Conservation (phyloP, 1,140 invertebrate species). For the Bactericera cockerelli region DNA sequence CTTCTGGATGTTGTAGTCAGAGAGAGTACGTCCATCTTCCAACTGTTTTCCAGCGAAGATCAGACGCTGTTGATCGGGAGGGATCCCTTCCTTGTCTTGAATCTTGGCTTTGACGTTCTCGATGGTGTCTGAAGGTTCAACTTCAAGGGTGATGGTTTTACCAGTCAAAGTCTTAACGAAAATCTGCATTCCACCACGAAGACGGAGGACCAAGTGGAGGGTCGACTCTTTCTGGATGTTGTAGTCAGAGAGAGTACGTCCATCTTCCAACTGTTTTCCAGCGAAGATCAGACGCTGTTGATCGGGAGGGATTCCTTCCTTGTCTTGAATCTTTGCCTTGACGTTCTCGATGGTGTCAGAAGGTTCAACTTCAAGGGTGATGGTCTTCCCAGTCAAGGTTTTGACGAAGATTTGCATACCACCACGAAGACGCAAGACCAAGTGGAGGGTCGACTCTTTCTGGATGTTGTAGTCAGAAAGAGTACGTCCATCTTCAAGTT, state of each 20-base stretch:
- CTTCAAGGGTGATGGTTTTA: no score
- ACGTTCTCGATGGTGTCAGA: constrained; percentile 50
- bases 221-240: constrained; percentile 37
- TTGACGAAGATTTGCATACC: constrained; percentile 55
- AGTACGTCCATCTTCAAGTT: constrained; percentile 63
- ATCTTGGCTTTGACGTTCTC: no score
- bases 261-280: constrained; percentile 45
- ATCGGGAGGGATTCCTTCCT: constrained; percentile 48
- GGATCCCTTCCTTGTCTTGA: no score
- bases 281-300: constrained; percentile 46
- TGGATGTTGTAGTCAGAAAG: constrained; percentile 56
- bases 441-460: constrained; percentile 46
- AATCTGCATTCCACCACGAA: constrained; percentile 42
- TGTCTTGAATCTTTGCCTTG: constrained; percentile 48
- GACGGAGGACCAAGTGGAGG: constrained; percentile 48
- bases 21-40: no score
- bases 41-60: no score
- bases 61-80: no score
- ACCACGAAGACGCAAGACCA: constrained; percentile 47
- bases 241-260: constrained; percentile 34
- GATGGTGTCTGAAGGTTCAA: no score
- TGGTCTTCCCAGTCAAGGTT: constrained; percentile 17
- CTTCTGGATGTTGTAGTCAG: no score
- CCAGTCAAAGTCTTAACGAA: no score
- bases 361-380: constrained; percentile 43